Evolutionary conservation across 2,888 invertebrate species (phyloP).

Genomic region (Eupithecia tripunctaria): DNA sequence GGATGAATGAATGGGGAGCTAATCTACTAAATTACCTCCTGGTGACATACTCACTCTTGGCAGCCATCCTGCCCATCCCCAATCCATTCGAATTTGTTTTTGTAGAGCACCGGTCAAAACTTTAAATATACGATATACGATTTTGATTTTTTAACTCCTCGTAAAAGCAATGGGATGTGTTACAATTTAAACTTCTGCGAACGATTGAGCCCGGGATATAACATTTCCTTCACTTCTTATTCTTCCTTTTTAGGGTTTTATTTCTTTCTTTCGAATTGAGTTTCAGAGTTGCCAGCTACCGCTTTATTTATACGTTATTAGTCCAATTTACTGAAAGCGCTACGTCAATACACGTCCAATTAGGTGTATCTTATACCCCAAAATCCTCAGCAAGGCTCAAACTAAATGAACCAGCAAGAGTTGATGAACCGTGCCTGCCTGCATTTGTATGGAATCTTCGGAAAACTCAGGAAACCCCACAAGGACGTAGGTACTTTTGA

Average conservation of each 20-base stretch:
- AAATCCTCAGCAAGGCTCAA: slow-evolving; percentile 41
- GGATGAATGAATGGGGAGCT: slow-evolving; percentile 1
- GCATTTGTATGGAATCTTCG: slow-evolving; percentile 69
- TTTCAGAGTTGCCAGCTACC: background rate
- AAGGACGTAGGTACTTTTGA: slow-evolving; percentile 59
- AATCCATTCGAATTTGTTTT: background rate
- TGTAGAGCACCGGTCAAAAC: background rate
- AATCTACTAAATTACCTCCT: background rate
- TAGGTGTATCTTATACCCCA: slow-evolving; percentile 33
- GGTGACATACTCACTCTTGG: slow-evolving; percentile 2
- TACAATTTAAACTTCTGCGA: background rate
- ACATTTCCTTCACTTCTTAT: too few species aligned
- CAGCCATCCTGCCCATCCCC: slow-evolving; percentile 8
- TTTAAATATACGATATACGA: background rate
- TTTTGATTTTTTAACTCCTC: background rate
- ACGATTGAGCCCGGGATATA: background rate
- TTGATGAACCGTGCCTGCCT: slow-evolving; percentile 60
- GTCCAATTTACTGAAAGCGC: slow-evolving; percentile 31
- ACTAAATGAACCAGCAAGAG: slow-evolving; percentile 47
- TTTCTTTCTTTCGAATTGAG: background rate
- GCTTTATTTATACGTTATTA: background rate
- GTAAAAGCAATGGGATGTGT: background rate
- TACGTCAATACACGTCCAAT: slow-evolving; percentile 26
- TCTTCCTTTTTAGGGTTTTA: background rate
- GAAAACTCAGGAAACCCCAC: slow-evolving; percentile 66